Conservation (phyloP, 1,140 invertebrate species). For the Calliphora vicina region DNA sequence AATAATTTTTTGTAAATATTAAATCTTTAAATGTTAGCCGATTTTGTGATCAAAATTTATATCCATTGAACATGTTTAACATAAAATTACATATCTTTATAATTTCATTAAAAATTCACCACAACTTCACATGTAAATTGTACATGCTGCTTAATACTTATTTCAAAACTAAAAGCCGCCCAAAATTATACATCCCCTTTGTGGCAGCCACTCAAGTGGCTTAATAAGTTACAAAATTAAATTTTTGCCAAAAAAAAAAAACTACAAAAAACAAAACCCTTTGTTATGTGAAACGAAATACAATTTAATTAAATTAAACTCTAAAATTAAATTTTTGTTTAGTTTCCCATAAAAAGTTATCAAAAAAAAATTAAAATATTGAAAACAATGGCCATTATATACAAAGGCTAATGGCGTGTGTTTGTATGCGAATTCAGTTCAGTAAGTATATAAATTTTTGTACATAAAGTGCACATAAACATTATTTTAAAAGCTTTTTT, state of each 20-base stretch:
- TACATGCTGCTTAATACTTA: too few relatives aligned
- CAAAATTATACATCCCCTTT: too few relatives aligned
- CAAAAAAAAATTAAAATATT: background rate
- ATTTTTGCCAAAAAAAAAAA: background rate
- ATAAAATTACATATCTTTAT: too few relatives aligned
- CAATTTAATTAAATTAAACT: background rate
- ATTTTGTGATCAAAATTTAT: too few relatives aligned
- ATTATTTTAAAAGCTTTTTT: slow-evolving; percentile 13
- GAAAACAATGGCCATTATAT: background rate
- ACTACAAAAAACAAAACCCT: background rate
- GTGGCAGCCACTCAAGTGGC: background rate
- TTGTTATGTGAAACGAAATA: background rate
- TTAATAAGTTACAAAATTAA: background rate
- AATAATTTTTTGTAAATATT: too few relatives aligned
- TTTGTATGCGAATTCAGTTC: background rate
- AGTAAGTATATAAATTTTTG: background rate
- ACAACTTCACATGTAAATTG: too few relatives aligned
- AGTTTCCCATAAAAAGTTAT: background rate
- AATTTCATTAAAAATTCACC: too few relatives aligned
- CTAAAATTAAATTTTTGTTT: background rate
- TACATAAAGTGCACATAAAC: background rate
- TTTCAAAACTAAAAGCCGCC: too few relatives aligned
- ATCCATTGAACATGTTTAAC: too few relatives aligned
- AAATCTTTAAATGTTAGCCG: too few relatives aligned
- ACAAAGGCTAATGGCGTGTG: background rate